Evolutionary conservation across 2,797 vertebrate genomes (phyloP).

Genomic region (Pitangus sulphuratus): DNA sequence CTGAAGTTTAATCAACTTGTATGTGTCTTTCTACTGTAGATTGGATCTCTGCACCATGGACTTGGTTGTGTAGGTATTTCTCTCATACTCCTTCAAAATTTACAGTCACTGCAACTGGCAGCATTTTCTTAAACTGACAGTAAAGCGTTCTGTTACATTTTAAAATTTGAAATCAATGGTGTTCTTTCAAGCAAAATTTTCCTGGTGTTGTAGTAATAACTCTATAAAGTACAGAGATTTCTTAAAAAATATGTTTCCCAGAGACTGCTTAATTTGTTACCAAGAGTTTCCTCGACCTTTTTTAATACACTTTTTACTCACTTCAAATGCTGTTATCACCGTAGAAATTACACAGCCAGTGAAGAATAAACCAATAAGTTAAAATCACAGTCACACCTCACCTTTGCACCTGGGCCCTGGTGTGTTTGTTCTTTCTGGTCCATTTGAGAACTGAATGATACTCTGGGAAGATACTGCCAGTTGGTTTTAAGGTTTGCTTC

Average conservation of each 20-base stretch:
- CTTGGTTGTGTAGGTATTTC: constrained; percentile 93
- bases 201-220: background rate
- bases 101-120: background rate
- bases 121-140: background rate
- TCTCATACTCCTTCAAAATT: background rate
- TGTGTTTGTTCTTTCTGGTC: background rate
- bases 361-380: background rate
- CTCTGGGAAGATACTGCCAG: background rate
- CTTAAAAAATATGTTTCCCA: background rate
- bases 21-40: constrained; percentile 80
- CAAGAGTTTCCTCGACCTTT: background rate
- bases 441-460: background rate
- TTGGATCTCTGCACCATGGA: constrained; percentile 94
- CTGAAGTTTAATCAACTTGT: constrained; percentile 67
- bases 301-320: background rate
- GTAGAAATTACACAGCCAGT: background rate
- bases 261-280: background rate
- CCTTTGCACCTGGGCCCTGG: background rate
- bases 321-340: background rate
- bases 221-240: background rate
- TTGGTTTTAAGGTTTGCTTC: background rate
- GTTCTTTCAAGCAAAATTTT: background rate
- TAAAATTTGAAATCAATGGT: background rate
- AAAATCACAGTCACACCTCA: background rate
- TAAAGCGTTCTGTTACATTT: background rate